Conservation (phyloP, 2,113 vertebrate genomes). For the Syngnathus floridae region DNA sequence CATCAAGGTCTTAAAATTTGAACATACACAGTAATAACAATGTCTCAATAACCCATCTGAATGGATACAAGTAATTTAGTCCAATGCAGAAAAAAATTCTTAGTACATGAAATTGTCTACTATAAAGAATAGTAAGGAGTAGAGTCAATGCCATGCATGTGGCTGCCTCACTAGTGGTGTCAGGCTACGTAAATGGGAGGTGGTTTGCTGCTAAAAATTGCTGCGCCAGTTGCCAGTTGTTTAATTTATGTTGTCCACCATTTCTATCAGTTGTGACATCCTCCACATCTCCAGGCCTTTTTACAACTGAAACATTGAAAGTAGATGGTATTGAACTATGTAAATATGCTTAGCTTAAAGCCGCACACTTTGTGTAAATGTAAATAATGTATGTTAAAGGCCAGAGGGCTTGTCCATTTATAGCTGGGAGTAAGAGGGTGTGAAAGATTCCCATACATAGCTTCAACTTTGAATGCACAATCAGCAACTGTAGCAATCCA, state of each 20-base stretch:
- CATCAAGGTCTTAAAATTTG: not conserved
- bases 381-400: slow-evolving; percentile 13
- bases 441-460: slow-evolving; percentile 57
- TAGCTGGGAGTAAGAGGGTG: slow-evolving; percentile 54
- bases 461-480: slow-evolving; percentile 55
- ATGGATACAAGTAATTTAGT: not conserved
- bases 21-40: not conserved
- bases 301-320: not conserved
- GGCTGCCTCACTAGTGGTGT: slow-evolving; percentile 7
- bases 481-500: slow-evolving; percentile 65
- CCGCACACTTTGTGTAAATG: not conserved
- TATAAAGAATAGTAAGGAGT: not conserved
- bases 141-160: slow-evolving; percentile 1
- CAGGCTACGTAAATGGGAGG: slow-evolving; percentile 30
- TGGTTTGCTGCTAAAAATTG: slow-evolving; percentile 52
- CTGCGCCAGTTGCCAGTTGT: slow-evolving; percentile 39
- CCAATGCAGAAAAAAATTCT: not conserved
- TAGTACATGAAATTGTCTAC: not conserved
- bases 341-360: not conserved
- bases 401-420: slow-evolving; percentile 60
- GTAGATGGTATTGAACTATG: not conserved
- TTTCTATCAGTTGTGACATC: not conserved
- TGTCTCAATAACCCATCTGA: not conserved
- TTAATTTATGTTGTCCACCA: slow-evolving; percentile 50
- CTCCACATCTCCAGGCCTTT: not conserved